Evolutionary conservation across 2,888 invertebrate genomes (phyloP), one percentile per base, ranked within the genome.

Genomic region (Drosophila helvetica): DNA sequence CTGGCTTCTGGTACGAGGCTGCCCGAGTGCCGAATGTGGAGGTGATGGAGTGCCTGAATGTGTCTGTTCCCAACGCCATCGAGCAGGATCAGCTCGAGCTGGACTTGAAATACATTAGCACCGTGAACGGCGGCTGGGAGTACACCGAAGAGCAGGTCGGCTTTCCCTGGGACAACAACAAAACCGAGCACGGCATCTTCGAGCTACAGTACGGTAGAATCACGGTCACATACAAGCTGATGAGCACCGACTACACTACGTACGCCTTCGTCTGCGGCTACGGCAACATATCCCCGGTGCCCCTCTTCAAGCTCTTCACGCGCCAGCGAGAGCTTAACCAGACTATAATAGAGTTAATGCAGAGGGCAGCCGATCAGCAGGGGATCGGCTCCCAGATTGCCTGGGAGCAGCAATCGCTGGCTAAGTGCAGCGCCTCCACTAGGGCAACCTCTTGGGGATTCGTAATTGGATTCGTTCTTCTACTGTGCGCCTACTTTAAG

Each of bases 111-210:
- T 88, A 81, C 18, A 60, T 80, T 2, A 80, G 75, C 51, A 83
- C 74, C 12, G 52, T 78, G 0, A 70, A 75, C 50, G 53, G 63
- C 0, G 45, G 63, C 0, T 72, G 77, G 63, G 12, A 59, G 27
- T 45, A 27, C 1, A 62, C 63, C 1, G 52, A 72, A 2, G 79
- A 89, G 25, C 55, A 62, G 0, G 27, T 88, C 0, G 18, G 25
- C 5, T 87, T 89, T 55, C 79, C 78, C 5, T 86, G 88, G 88
- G 7, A 75, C 51, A 17, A 52, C 0, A 84, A 75, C 51, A 17
- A 52, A 0, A 84, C 82, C 0, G 33, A 72, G 9, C 60, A 66
- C 2, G 88, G 89, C 2, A 58, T 47, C 5, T 88, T 88, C 19
- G 12, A 57, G 2, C 50, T 86, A n/a, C 2, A 38, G 0, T 88